Conservation (phyloP, 1,140 invertebrate genomes). For the Thaumatotibia leucotreta region DNA sequence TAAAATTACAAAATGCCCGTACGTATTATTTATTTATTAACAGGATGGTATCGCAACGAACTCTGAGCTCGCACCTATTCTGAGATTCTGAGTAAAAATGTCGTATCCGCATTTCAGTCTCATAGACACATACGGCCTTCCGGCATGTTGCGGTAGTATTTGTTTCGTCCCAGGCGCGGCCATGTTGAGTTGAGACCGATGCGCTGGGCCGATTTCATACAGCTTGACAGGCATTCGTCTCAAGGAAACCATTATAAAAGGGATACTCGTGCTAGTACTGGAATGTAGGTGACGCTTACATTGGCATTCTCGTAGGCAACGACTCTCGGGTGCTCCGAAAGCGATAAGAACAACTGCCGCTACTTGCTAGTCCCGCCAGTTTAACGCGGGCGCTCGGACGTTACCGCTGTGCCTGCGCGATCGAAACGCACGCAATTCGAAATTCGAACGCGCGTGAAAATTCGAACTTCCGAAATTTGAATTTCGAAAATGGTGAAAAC, state of each 20-base stretch:
- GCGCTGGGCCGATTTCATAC: not conserved
- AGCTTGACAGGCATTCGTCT: not conserved
- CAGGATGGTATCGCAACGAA: constrained; percentile 2
- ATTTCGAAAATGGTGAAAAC: constrained; percentile 51
- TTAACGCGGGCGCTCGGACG: constrained; percentile 59
- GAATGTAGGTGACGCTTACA: not conserved
- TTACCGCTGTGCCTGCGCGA: constrained; percentile 25
- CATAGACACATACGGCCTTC: not conserved
- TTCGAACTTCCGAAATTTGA: constrained; percentile 30
- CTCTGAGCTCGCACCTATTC: constrained; percentile 7
- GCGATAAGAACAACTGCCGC: not conserved
- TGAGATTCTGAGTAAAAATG: not conserved
- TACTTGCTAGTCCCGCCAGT: constrained; percentile 44
- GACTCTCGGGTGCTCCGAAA: not conserved
- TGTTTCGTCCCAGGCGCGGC: constrained; percentile 1
- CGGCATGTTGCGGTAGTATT: not conserved
- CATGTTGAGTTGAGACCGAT: constrained; percentile 3
- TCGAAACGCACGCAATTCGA: constrained; percentile 33
- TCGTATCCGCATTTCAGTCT: not conserved
- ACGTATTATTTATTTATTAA: constrained; percentile 1
- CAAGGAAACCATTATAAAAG: not conserved
- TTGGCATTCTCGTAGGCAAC: not conserved
- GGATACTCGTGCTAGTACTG: not conserved
- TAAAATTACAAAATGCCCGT: not conserved
- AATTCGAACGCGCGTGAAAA: constrained; percentile 22